These are phyloP conservation scores for Adrianichthys oophorus DNA, from an alignment of 2,797 vertebrate genomes.

Conservation along the genomic window DNA sequence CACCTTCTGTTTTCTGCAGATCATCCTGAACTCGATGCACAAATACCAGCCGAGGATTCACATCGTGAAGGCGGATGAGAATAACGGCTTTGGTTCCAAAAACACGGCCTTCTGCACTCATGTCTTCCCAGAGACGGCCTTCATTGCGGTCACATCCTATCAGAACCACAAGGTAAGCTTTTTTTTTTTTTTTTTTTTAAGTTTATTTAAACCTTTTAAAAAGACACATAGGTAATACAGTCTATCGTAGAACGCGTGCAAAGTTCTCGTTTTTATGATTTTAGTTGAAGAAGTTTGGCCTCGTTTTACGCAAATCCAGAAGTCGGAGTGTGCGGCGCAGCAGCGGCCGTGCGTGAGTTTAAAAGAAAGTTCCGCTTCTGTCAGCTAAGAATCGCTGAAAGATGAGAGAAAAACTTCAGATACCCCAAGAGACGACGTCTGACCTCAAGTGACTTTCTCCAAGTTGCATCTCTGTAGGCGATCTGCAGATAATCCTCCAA, in stretches of 20 bases:
- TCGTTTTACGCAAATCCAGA: neutral
- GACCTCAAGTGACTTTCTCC: slow-evolving; percentile 44
- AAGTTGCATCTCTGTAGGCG: slow-evolving; percentile 27
- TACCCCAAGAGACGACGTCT: slow-evolving; percentile 44
- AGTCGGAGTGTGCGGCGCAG: slow-evolving; percentile 6
- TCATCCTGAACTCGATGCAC: slow-evolving; percentile 99
- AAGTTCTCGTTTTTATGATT: neutral
- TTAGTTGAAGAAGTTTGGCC: neutral
- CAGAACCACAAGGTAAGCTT: slow-evolving; percentile 93
- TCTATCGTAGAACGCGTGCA: neutral
- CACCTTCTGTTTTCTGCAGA: slow-evolving; percentile 71
- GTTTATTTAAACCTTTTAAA: neutral
- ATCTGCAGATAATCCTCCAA: slow-evolving; percentile 25
- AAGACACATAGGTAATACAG: neutral
- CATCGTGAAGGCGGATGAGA: slow-evolving; percentile 98
- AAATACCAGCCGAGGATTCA: slow-evolving; percentile 98
- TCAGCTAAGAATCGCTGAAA: slow-evolving; percentile 45
- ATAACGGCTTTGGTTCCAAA: slow-evolving; percentile 97
- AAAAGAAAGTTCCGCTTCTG: slow-evolving; percentile 9
- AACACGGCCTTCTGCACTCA: slow-evolving; percentile 98
- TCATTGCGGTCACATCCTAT: slow-evolving; percentile 97
- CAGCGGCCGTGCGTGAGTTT: slow-evolving; percentile 1
- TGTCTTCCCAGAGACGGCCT: slow-evolving; percentile 94
- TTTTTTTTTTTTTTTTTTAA: neutral
- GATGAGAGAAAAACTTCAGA: slow-evolving; percentile 42